Percentiles rank a stretch among this genome's conserved stretches.
Conservation (phyloP, 2,888 invertebrate species). For the Trilocha varians region DNA sequence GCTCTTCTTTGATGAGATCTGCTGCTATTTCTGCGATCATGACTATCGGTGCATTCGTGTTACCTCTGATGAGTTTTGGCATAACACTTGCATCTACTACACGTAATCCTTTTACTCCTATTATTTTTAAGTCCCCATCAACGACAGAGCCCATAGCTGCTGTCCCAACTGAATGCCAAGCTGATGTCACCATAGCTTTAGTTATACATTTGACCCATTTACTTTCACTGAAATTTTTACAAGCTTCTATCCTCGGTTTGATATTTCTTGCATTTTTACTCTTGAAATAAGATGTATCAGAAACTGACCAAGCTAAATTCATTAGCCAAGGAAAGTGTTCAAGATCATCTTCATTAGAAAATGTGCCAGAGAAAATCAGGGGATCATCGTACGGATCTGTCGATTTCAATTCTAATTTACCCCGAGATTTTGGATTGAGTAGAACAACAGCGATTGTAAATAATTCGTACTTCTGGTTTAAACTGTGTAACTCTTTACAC, state of each 20-base stretch:
- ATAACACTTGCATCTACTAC: constrained; percentile 56
- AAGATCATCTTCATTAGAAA: constrained; percentile 33
- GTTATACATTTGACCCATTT: constrained; percentile 60
- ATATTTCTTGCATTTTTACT: constrained; percentile 32
- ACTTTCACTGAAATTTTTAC: constrained; percentile 24
- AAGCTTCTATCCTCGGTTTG: constrained; percentile 29
- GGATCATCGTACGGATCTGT: constrained; percentile 33
- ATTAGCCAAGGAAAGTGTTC: constrained; percentile 35
- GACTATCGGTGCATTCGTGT: constrained; percentile 53
- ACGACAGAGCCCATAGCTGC: constrained; percentile 48
- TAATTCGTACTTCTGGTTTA: constrained; percentile 34
- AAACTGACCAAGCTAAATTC: constrained; percentile 28
- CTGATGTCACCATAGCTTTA: constrained; percentile 37
- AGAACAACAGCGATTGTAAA: constrained; percentile 40
- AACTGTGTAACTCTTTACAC: constrained; percentile 28
- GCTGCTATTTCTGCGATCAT: constrained; percentile 58
- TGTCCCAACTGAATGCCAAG: constrained; percentile 58
- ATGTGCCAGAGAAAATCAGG: constrained; percentile 45
- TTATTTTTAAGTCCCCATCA: constrained; percentile 33
- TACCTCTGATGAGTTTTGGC: constrained; percentile 45
- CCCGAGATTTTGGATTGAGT: constrained; percentile 50
- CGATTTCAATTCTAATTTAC: constrained; percentile 34
- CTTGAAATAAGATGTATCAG: constrained; percentile 37
- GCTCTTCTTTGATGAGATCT: constrained; percentile 36
- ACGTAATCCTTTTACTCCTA: constrained; percentile 32